Evolutionary conservation across 2,113 vertebrate genomes (phyloP), one percentile per base, ranked within the genome.

Genomic region (Stigmatopora argus): DNA sequence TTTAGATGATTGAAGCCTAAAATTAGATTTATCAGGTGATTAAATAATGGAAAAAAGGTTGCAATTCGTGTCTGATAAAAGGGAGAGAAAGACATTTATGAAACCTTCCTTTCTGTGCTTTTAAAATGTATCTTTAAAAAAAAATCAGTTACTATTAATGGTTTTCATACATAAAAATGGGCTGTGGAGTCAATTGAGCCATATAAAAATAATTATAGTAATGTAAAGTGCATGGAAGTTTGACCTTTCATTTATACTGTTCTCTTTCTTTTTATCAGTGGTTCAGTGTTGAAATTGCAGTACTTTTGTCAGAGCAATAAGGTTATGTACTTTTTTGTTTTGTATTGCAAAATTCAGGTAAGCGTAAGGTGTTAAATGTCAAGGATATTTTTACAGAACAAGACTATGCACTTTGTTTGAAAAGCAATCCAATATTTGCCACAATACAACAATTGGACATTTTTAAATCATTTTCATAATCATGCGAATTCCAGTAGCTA

Each of bases 201-300:
- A 38, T 4, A 13, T 68, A 44, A 55, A 51, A 48, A 69, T 31
- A 71, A 62, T 60, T 10, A 44, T n/a, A 58, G 12, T 66, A 56
- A 41, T 55, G 48, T 17, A 59, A 18, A 14, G 4, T 7, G 52
- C 18, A 45, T 73, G 41, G 63, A 66, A 62, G 60, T 56, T 31
- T 34, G 47, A 75, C 55, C 38, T 74, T 71, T 74, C 2, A 47
- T 76, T 23, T 62, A 31, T 31, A 49, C 21, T 17, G 17, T 18
- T 18, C 17, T 77, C 58, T 57, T n/a, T 62, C 63, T 79, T 56
- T 55, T 56, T 38, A 60, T 71, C 57, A 47, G 17, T 38, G 18
- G n/a, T 52, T 49, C 3, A 68, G 26, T 46, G 44, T 52, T 75
- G 41, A 23, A 64, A 46, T 70, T 15, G 35, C 9, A 17, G 21